Evolutionary conservation across 2,888 invertebrate species (phyloP).

Genomic region (Orthosia incerta): DNA sequence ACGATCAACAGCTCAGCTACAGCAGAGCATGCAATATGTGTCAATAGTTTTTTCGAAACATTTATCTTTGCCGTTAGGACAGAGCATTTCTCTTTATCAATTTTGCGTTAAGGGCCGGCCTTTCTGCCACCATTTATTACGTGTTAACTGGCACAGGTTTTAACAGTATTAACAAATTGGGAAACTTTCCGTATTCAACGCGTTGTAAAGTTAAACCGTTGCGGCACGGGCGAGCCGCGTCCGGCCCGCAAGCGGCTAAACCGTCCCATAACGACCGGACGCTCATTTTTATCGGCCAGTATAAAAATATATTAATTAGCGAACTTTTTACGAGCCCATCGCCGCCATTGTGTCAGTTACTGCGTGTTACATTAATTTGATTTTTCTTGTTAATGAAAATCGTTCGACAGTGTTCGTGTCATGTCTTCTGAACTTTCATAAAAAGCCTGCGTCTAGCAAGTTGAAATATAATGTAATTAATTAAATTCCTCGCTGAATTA

Average conservation of each 20-base stretch:
- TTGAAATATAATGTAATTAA: slow-evolving; percentile 16
- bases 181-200: slow-evolving; percentile 4
- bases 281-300: slow-evolving; percentile 16
- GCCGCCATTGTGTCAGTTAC: not conserved
- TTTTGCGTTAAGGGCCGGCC: not conserved
- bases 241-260: slow-evolving; percentile 5
- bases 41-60: slow-evolving; percentile 8
- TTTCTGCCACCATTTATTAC: not conserved
- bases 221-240: not conserved
- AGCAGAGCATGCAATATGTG: not conserved
- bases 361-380: not conserved
- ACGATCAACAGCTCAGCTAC: not conserved
- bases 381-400: slow-evolving; percentile 15
- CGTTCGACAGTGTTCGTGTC: not conserved
- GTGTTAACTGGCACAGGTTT: slow-evolving; percentile 5
- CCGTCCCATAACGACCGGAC: not conserved
- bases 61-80: not conserved
- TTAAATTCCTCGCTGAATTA: slow-evolving; percentile 32
- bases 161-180: not conserved
- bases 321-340: slow-evolving; percentile 17
- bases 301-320: slow-evolving; percentile 40
- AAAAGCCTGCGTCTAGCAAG: slow-evolving; percentile 20
- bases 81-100: not conserved
- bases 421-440: slow-evolving; percentile 15
- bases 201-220: slow-evolving; percentile 10